A percentile compares a stretch with the other conserved stretches of the same genome.
Evolutionary conservation across 2,113 vertebrate genomes (phyloP).

Genomic region (Elephantulus edwardii): DNA sequence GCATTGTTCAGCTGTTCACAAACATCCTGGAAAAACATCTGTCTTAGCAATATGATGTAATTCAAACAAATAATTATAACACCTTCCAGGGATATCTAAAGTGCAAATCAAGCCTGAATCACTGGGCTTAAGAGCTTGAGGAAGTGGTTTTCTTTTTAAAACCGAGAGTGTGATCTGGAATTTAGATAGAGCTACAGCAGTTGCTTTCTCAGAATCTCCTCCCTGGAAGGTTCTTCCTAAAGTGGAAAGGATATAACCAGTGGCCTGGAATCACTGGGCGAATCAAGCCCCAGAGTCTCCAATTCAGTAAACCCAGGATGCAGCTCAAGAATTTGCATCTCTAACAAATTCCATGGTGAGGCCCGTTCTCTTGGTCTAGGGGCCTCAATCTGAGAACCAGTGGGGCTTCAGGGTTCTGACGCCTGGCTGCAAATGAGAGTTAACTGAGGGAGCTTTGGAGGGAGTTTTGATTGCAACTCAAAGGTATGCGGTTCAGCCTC

Average conservation of each 20-base stretch:
- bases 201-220: neutral
- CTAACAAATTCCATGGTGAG: neutral
- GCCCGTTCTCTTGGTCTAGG: neutral
- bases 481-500: no score
- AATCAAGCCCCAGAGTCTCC: neutral
- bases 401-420: neutral
- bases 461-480: no score
- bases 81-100: neutral
- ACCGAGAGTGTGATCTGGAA: neutral
- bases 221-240: neutral
- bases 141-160: conserved; percentile 35
- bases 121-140: neutral
- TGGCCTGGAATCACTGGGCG: neutral
- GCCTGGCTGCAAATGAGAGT: neutral
- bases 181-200: neutral
- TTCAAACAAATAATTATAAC: conserved; percentile 35
- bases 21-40: neutral
- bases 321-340: neutral
- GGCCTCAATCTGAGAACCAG: neutral
- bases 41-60: neutral
- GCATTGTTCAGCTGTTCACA: neutral
- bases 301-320: neutral
- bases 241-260: neutral
- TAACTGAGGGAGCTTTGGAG: neutral
- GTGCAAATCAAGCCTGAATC: conserved; percentile 5